Evolutionary conservation across 2,797 vertebrate genomes (phyloP), one percentile per base, ranked within the genome.

Genomic region (Ptychadena robeensis): DNA sequence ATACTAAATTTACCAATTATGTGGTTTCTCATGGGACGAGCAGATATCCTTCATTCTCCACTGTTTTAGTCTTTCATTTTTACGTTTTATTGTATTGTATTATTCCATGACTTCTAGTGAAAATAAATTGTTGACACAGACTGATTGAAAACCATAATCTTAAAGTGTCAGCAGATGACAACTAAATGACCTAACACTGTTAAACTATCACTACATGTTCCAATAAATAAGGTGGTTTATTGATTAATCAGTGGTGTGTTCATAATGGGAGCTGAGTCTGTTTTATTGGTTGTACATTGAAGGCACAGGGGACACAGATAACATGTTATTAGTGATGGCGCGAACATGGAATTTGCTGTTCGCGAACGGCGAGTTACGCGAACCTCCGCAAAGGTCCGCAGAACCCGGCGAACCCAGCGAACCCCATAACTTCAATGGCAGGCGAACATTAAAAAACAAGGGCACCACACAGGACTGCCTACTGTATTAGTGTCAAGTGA

Each of bases 71-170:
- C n/a, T n/a, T 12, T 66, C 28, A 14, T 34, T 57, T 71, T 53
- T 72, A 4, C 25, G 57, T 53, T 59, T 53, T 25, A 28, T 7
- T 30, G 53, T 35, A 74, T 25, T 9, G 53, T 35, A 35, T 61
- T 22, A 74, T 63, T 11, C 37, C 5, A 28, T n/a, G 18, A 4
- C 31, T 27, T 37, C 4, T 15, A 32, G 4, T 35, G 31, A 37
- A 35, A 10, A 34, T n/a, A 35, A 2, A 57, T n/a, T 61, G 44
- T 37, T 25, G 53, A 63, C 53, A 3, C 25, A 59, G 30, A 74
- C 30, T 59, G 72, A 74, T 61, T 35, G 72, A 25, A 74, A 74
- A 74, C 35, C 9, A 30, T 25, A 74, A 74, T 34, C n/a, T 63
- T 34, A 63, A 63, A 22, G 31, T 63, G 72, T 35, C 72, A 74